Conservation (phyloP, 1,140 invertebrate species). For the Drosophila lacertosa region DNA sequence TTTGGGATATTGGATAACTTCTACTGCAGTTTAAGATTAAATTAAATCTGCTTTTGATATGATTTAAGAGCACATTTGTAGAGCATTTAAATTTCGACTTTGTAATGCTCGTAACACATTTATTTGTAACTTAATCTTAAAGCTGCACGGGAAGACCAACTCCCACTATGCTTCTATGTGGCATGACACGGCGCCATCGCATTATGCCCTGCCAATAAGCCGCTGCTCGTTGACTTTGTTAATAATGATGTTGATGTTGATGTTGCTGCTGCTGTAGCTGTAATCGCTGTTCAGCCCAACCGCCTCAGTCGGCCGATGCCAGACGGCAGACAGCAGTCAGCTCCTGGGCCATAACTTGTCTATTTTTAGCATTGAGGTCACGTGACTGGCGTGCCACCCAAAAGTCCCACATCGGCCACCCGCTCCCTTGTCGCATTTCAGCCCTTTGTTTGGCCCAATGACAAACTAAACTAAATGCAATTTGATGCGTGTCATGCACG, state of each 20-base stretch:
- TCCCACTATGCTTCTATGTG: slow-evolving; percentile 6
- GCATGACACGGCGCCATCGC: slow-evolving; percentile 48
- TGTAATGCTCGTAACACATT: neutral
- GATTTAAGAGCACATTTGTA: neutral
- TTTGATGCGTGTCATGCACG: slow-evolving; percentile 75
- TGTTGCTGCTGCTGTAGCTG: slow-evolving; percentile 23
- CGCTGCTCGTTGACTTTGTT: slow-evolving; percentile 67
- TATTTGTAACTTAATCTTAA: slow-evolving; percentile 44
- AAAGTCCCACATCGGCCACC: slow-evolving; percentile 4
- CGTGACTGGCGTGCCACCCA: slow-evolving; percentile 59
- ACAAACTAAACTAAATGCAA: slow-evolving; percentile 81
- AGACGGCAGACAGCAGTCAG: too few species aligned
- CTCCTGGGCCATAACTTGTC: slow-evolving; percentile 18
- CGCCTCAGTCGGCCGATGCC: too few species aligned
- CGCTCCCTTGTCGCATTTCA: slow-evolving; percentile 3
- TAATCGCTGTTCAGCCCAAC: slow-evolving; percentile 19
- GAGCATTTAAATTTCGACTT: slow-evolving; percentile 7
- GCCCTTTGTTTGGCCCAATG: slow-evolving; percentile 53
- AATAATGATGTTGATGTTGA: slow-evolving; percentile 70
- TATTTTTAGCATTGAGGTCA: slow-evolving; percentile 72
- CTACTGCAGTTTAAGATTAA: neutral
- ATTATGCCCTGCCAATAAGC: slow-evolving; percentile 54
- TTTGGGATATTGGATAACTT: too few species aligned
- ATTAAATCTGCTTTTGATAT: too few species aligned
- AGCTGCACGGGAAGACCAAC: slow-evolving; percentile 21